Conservation (phyloP, 2,797 vertebrate genomes). For the Paramormyrops hopkinsi region DNA sequence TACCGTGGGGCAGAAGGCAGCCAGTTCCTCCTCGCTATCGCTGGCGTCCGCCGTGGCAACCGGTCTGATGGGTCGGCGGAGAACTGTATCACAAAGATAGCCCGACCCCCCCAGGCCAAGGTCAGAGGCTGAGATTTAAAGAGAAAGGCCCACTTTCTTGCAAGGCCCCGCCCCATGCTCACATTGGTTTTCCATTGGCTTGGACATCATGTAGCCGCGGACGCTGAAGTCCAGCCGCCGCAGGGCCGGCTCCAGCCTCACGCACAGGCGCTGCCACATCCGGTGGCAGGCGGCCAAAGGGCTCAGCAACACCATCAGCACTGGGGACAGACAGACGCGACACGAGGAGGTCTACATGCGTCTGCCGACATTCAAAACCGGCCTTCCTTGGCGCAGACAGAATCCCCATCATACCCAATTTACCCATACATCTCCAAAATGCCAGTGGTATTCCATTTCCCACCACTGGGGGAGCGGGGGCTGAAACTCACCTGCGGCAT, state of each 20-base stretch:
- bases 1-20: slow-evolving; percentile 92
- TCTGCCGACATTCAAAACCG: background rate
- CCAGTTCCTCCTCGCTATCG: slow-evolving; percentile 94
- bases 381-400: slow-evolving; percentile 8
- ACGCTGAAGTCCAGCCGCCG: slow-evolving; percentile 88
- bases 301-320: slow-evolving; percentile 61
- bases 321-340: slow-evolving; percentile 40
- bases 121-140: slow-evolving; percentile 7
- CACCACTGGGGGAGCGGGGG: background rate
- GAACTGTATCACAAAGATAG: slow-evolving; percentile 60
- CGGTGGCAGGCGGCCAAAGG: slow-evolving; percentile 68
- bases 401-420: background rate
- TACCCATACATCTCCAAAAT: slow-evolving; percentile 48
- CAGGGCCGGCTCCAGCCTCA: slow-evolving; percentile 81
- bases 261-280: slow-evolving; percentile 66
- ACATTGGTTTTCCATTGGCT: slow-evolving; percentile 84
- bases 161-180: slow-evolving; percentile 53
- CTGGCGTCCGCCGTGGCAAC: slow-evolving; percentile 61
- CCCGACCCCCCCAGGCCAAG: slow-evolving; percentile 26
- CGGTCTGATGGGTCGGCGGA: slow-evolving; percentile 56
- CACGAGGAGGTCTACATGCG: background rate
- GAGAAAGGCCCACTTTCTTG: background rate
- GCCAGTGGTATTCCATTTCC: background rate
- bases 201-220: slow-evolving; percentile 83
- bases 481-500: slow-evolving; percentile 76